Conservation (phyloP, 1,140 invertebrate species). For the Diorhabda carinulata region DNA sequence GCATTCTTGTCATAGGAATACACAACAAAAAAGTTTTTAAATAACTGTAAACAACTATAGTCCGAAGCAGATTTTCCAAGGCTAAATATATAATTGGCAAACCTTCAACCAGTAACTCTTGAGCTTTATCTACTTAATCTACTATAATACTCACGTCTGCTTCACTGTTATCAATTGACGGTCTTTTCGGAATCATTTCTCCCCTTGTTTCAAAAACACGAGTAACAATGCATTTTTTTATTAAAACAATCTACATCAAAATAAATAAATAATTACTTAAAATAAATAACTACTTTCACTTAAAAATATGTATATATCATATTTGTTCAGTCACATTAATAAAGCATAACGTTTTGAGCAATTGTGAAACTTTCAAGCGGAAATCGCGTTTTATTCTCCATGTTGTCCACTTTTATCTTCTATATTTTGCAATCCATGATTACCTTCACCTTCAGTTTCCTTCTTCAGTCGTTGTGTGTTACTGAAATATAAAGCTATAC, state of each 20-base stretch:
- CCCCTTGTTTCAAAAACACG: too few species aligned
- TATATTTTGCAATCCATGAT: slow-evolving; percentile 4
- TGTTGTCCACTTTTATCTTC: background rate
- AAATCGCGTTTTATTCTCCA: background rate
- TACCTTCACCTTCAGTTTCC: slow-evolving; percentile 2
- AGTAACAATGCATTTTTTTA: background rate
- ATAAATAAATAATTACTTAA: slow-evolving; percentile 4
- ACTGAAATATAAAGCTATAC: slow-evolving; percentile 17
- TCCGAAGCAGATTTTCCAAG: too few species aligned
- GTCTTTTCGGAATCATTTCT: too few species aligned
- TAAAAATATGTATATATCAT: background rate
- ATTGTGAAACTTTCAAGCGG: background rate
- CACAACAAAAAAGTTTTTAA: too few species aligned
- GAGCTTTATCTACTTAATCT: too few species aligned
- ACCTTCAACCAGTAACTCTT: too few species aligned
- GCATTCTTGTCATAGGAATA: too few species aligned
- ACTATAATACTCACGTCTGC: too few species aligned
- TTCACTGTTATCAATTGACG: too few species aligned
- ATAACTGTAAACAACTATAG: too few species aligned
- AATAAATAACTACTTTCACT: background rate
- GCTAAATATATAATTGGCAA: too few species aligned
- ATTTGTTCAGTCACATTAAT: slow-evolving; percentile 5
- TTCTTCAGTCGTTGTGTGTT: slow-evolving; percentile 16
- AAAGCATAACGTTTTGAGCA: slow-evolving; percentile 9
- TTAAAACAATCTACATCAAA: background rate